phyloP scores from a whole-genome alignment of 30 jellyfish, hydroid and myxozoan genomes.

The Clytia hemisphaerica region DNA sequence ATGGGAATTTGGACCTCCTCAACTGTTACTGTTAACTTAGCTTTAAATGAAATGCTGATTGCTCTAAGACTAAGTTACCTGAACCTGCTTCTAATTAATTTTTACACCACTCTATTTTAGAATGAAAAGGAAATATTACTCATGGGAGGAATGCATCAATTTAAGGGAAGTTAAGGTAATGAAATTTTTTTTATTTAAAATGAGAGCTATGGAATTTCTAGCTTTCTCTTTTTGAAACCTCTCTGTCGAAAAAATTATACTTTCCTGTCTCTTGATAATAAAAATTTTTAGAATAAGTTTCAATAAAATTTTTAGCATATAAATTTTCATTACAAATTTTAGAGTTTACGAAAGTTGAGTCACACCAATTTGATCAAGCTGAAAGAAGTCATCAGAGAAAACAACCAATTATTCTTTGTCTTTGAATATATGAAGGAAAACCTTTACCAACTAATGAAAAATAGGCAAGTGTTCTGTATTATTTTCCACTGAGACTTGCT shows the following conservation, averaged over 20 bases:
- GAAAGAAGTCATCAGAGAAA: conserved; percentile 84
- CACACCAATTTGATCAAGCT: conserved; percentile 83
- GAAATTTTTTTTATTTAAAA: not conserved
- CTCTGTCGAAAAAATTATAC: not conserved
- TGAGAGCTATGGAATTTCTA: not conserved
- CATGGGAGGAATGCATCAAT: conserved; percentile 99
- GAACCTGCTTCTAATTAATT: too few relatives aligned
- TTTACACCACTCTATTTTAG: conserved; percentile 44
- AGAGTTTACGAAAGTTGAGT: conserved; percentile 82
- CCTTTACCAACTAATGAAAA: conserved; percentile 91
- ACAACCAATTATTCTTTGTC: conserved; percentile 74
- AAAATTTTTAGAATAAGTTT: not conserved
- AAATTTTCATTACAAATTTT: conserved; percentile 1
- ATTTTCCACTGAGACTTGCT: too few relatives aligned
- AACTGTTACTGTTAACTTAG: too few relatives aligned
- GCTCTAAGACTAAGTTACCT: too few relatives aligned
- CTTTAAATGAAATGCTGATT: too few relatives aligned
- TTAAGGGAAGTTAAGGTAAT: conserved; percentile 90
- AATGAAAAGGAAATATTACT: conserved; percentile 87
- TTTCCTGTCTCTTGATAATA: not conserved
- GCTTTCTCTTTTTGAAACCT: not conserved
- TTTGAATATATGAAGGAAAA: conserved; percentile 95
- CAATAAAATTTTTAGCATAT: not conserved
- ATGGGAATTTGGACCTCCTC: too few relatives aligned
- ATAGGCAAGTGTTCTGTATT: conserved; percentile 65